A percentile compares a stretch with the other conserved stretches of the same genome.
Conservation (phyloP, 2,888 invertebrate species). For the Ecliptopera silaceata region DNA sequence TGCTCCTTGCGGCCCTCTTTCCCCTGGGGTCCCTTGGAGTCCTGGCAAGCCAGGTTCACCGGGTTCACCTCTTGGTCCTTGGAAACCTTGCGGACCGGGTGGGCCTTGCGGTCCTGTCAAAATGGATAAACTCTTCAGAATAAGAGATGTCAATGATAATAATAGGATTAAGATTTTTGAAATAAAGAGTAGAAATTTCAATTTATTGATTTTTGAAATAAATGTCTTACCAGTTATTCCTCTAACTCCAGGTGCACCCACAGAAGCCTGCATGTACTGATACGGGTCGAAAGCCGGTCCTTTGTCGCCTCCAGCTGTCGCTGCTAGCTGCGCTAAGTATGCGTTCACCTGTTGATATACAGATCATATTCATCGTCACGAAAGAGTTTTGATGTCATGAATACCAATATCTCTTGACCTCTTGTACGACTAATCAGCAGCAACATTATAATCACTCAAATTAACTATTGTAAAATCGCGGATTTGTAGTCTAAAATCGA, state of each 20-base stretch:
- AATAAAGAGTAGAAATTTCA: no score
- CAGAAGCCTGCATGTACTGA: slow-evolving; percentile 90
- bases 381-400: no score
- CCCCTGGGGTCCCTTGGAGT: slow-evolving; percentile 85
- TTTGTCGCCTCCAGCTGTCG: slow-evolving; percentile 89
- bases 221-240: slow-evolving; percentile 86
- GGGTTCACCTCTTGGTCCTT: slow-evolving; percentile 90
- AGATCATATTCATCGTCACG: background rate
- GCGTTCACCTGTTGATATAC: slow-evolving; percentile 83
- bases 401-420: no score
- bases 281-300: slow-evolving; percentile 88
- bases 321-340: slow-evolving; percentile 89
- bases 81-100: slow-evolving; percentile 89
- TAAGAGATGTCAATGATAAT: no score
- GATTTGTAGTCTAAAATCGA: no score
- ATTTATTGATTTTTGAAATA: no score
- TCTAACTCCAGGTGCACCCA: slow-evolving; percentile 90
- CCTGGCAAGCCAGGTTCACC: slow-evolving; percentile 89
- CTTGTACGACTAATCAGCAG: no score
- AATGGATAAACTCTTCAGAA: background rate
- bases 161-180: no score
- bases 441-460: no score
- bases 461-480: no score
- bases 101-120: slow-evolving; percentile 73
- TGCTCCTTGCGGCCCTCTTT: slow-evolving; percentile 87